Percentiles rank a stretch among this genome's conserved stretches.
phyloP scores from a whole-genome alignment of 2,888 invertebrate species.

The Trichogramma dendrolimi region DNA sequence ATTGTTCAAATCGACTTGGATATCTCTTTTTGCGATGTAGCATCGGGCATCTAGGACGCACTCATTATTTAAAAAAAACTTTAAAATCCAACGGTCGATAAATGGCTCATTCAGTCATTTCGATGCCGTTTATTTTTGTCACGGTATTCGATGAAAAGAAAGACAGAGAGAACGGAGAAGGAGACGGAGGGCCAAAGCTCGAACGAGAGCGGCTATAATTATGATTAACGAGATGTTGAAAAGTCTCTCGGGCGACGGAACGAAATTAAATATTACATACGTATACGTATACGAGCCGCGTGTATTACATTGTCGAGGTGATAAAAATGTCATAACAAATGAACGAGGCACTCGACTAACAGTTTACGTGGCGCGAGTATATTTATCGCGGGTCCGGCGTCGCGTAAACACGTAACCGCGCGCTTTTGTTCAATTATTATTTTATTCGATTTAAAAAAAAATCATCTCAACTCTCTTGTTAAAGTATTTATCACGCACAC shows the following conservation, averaged over 20 bases:
- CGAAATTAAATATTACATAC: not conserved
- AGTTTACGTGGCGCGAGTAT: too few relatives aligned
- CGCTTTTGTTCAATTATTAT: not conserved
- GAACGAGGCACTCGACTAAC: not conserved
- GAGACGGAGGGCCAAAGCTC: not conserved
- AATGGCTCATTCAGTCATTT: constrained; percentile 16
- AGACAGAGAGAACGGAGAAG: too few relatives aligned
- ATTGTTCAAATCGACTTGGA: too few relatives aligned
- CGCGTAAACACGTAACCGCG: not conserved
- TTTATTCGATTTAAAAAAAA: too few relatives aligned
- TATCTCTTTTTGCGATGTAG: too few relatives aligned
- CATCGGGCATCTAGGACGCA: too few relatives aligned
- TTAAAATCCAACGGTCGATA: constrained; percentile 13
- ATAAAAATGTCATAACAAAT: constrained; percentile 4
- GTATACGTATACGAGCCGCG: not conserved
- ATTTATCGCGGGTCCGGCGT: not conserved
- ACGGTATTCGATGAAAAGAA: too few relatives aligned
- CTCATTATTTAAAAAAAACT: not conserved
- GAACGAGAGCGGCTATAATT: constrained; percentile 6
- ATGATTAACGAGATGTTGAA: constrained; percentile 16
- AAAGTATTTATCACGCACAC: too few relatives aligned
- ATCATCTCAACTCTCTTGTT: too few relatives aligned
- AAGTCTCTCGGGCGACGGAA: constrained; percentile 3
- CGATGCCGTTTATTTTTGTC: constrained; percentile 3
- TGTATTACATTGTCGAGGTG: constrained; percentile 2